A percentile compares a stretch with the other conserved stretches of the same genome.
phyloP scores from a whole-genome alignment of 2,113 vertebrate genomes.

The Zootoca vivipara region DNA sequence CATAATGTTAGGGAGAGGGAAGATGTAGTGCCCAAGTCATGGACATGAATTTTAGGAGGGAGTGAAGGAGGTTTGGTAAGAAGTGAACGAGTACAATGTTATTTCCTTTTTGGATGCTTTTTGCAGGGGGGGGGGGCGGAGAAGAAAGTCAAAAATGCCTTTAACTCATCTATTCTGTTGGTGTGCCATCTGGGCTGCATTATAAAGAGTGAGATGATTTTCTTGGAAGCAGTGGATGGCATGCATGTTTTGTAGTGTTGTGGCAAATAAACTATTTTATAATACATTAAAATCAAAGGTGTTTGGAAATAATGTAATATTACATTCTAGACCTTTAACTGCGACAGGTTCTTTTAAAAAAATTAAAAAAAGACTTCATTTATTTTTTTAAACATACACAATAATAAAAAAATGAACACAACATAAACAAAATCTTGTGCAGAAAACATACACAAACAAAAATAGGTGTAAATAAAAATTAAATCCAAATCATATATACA shows the following conservation, averaged over 20 bases:
- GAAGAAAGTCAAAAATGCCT: background rate
- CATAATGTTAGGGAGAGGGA: background rate
- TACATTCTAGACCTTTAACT: background rate
- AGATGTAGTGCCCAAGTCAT: background rate
- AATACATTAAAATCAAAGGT: background rate
- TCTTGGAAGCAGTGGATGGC: background rate
- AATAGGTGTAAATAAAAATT: too few species aligned
- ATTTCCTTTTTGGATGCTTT: background rate
- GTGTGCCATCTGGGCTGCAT: background rate
- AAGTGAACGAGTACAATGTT: background rate
- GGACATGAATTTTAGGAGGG: background rate
- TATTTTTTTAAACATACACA: too few species aligned
- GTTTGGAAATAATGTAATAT: background rate
- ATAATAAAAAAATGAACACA: too few species aligned
- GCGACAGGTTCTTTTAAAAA: background rate
- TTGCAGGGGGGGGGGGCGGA: background rate
- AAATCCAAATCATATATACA: too few species aligned
- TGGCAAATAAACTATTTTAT: background rate
- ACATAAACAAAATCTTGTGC: too few species aligned
- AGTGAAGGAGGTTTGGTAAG: background rate
- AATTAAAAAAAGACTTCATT: too few species aligned
- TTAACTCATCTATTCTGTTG: background rate
- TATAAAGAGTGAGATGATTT: background rate
- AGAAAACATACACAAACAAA: too few species aligned
- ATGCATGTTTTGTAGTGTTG: rapidly evolving